Evolutionary conservation across 2,888 invertebrate genomes (phyloP).

Genomic region (Nymphalis c-album): DNA sequence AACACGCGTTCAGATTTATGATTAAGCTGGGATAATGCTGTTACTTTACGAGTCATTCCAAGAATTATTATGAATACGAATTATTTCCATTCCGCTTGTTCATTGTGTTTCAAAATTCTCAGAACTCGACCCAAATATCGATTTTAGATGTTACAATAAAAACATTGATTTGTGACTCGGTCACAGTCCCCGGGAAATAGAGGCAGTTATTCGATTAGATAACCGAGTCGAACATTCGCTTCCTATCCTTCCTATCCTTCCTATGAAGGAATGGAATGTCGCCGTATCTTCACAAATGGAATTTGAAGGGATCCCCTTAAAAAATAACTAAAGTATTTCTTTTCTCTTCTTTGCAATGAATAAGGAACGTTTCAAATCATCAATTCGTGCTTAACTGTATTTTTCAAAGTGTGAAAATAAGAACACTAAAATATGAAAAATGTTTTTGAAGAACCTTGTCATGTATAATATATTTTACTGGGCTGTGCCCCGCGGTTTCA

Average conservation of each 20-base stretch:
- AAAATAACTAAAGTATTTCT: not conserved
- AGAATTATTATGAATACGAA: too few species aligned
- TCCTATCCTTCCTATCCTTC: not conserved
- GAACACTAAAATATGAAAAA: too few species aligned
- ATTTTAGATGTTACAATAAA: slow-evolving; percentile 42
- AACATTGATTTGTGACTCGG: slow-evolving; percentile 33
- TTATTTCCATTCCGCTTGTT: slow-evolving; percentile 13
- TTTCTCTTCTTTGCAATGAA: not conserved
- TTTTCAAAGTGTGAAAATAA: too few species aligned
- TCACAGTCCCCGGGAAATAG: slow-evolving; percentile 12
- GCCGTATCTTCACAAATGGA: not conserved
- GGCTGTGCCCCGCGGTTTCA: too few species aligned
- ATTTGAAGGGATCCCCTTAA: not conserved
- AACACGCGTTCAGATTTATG: too few species aligned
- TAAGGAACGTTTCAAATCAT: too few species aligned
- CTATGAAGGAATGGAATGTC: not conserved
- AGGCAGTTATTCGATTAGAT: slow-evolving; percentile 14
- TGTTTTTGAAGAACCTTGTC: too few species aligned
- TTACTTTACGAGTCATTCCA: too few species aligned
- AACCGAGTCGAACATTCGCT: not conserved
- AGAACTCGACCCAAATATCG: slow-evolving; percentile 55
- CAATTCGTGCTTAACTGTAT: too few species aligned
- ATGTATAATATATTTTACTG: too few species aligned
- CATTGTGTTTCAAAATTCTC: slow-evolving; percentile 23
- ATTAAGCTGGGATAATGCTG: too few species aligned